A percentile compares a stretch with the other conserved stretches of the same genome.
phyloP scores from a whole-genome alignment of 2,113 vertebrate genomes.

The Zosterops borbonicus region DNA sequence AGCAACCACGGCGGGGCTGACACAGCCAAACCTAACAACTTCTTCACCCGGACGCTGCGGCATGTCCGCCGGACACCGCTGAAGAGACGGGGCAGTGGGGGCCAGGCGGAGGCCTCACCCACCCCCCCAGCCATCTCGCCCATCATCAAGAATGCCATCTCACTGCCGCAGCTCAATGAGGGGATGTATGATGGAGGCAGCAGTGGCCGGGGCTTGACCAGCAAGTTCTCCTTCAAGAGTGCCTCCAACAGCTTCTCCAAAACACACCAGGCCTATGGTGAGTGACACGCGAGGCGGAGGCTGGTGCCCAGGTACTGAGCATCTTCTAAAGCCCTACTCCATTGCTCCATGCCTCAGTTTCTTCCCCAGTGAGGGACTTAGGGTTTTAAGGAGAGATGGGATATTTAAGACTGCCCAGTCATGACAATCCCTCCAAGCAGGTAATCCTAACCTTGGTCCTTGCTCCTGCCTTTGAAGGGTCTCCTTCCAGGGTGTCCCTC shows the following conservation, averaged over 20 bases:
- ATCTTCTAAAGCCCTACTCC: neutral
- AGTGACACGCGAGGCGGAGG: neutral
- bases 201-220: slow-evolving; percentile 44
- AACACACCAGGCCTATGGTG: slow-evolving; percentile 82
- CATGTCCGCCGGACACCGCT: slow-evolving; percentile 77
- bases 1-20: slow-evolving; percentile 83
- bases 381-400: neutral
- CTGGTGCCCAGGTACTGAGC: neutral
- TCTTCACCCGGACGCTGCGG: slow-evolving; percentile 85
- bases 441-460: neutral
- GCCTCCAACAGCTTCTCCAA: slow-evolving; percentile 77
- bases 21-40: slow-evolving; percentile 74
- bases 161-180: slow-evolving; percentile 86
- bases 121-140: slow-evolving; percentile 85
- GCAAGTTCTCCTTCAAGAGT: slow-evolving; percentile 77
- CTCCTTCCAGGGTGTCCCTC: neutral
- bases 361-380: neutral
- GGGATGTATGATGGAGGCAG: slow-evolving; percentile 63
- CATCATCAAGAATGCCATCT: slow-evolving; percentile 95
- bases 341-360: neutral
- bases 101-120: slow-evolving; percentile 70
- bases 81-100: slow-evolving; percentile 59
- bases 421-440: neutral
- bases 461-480: neutral
- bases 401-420: neutral